Percentiles rank a stretch among this genome's conserved stretches.
phyloP scores from a whole-genome alignment of 2,113 vertebrate species.

The human (Homo sapiens) region GRCh38 chrX:122565501-122566000 shows the following conservation, averaged over 20 bases:
- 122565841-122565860: not conserved
- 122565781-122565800: not conserved
- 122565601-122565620: not conserved
- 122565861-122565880: not conserved
- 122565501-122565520: too few species aligned
- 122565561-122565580: not conserved
- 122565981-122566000: not conserved
- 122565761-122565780: not conserved
- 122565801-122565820: not conserved
- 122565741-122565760: not conserved
- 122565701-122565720: not conserved
- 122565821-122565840: not conserved
- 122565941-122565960: not conserved
- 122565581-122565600: not conserved
- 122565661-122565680: not conserved
- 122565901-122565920: not conserved
- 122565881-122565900: not conserved
- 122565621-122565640: not conserved
- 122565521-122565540: too few species aligned
- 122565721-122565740: not conserved
- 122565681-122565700: not conserved
- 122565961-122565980: not conserved
- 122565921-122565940: not conserved
- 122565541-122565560: not conserved
- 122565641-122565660: not conserved